Conservation (phyloP, 2,888 invertebrate genomes). For the Timandra comae region DNA sequence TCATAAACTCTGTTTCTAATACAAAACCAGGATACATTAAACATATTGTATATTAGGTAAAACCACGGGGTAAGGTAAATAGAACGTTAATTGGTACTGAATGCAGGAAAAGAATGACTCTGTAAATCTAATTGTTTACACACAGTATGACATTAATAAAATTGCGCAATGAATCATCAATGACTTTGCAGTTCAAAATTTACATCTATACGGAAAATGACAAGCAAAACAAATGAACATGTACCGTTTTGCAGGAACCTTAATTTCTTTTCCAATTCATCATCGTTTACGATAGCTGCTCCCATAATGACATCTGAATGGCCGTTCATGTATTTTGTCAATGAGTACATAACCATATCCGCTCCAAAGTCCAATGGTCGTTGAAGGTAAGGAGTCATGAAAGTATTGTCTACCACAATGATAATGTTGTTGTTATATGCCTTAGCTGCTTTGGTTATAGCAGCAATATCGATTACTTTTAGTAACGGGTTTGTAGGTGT, state of each 20-base stretch:
- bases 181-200: no score
- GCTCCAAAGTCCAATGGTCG: slow-evolving; percentile 93
- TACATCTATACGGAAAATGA: no score
- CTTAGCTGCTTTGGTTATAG: slow-evolving; percentile 77
- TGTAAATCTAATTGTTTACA: no score
- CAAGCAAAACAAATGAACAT: no score
- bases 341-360: slow-evolving; percentile 92
- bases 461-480: slow-evolving; percentile 91
- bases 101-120: no score
- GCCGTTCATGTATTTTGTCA: slow-evolving; percentile 99
- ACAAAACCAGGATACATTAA: no score
- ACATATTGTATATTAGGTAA: no score
- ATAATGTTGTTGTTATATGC: slow-evolving; percentile 74
- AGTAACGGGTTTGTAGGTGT: slow-evolving; percentile 97
- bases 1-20: no score
- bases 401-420: slow-evolving; percentile 95
- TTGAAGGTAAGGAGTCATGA: slow-evolving; percentile 93
- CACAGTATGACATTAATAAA: no score
- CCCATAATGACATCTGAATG: slow-evolving; percentile 99
- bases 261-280: slow-evolving; percentile 82
- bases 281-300: slow-evolving; percentile 84
- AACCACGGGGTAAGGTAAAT: no score
- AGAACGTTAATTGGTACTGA: no score
- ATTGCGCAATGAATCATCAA: no score
- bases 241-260: slow-evolving; percentile 93